phyloP scores from a whole-genome alignment of 2,797 vertebrate genomes.

The Sebastes elongatus region DNA sequence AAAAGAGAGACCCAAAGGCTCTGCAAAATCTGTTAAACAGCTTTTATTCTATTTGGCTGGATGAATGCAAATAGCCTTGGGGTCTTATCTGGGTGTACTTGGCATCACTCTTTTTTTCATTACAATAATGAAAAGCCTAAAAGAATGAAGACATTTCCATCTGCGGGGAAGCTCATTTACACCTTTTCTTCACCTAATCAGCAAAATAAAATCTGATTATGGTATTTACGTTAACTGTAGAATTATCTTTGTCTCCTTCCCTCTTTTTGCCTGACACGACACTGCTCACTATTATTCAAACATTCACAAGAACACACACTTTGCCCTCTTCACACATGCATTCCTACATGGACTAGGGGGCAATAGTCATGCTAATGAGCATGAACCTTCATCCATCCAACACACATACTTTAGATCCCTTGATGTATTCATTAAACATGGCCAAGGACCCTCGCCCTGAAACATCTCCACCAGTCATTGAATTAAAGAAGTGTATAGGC shows the following conservation, averaged over 20 bases:
- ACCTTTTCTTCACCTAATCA: neutral
- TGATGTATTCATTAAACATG: slow-evolving; percentile 33
- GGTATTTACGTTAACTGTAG: neutral
- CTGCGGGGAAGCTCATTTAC: neutral
- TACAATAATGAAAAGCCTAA: neutral
- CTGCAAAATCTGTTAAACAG: slow-evolving; percentile 32
- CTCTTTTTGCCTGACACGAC: neutral
- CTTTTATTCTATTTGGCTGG: slow-evolving; percentile 35
- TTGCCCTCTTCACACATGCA: neutral
- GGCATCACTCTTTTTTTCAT: neutral
- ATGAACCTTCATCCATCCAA: slow-evolving; percentile 8
- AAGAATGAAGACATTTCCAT: neutral
- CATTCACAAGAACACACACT: slow-evolving; percentile 10
- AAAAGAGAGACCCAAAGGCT: slow-evolving; percentile 5
- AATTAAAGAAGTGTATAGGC: slow-evolving; percentile 37
- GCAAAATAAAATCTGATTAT: neutral
- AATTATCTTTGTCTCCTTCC: neutral
- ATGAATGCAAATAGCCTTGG: slow-evolving; percentile 3
- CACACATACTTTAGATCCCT: slow-evolving; percentile 4
- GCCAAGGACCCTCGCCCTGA: slow-evolving; percentile 13
- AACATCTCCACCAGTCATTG: slow-evolving; percentile 45
- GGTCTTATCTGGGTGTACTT: slow-evolving; percentile 12
- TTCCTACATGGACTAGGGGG: neutral
- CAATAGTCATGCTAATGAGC: slow-evolving; percentile 11
- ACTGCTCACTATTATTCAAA: neutral